phyloP scores from a whole-genome alignment of 2,888 invertebrate genomes.

The Thumatha senex region DNA sequence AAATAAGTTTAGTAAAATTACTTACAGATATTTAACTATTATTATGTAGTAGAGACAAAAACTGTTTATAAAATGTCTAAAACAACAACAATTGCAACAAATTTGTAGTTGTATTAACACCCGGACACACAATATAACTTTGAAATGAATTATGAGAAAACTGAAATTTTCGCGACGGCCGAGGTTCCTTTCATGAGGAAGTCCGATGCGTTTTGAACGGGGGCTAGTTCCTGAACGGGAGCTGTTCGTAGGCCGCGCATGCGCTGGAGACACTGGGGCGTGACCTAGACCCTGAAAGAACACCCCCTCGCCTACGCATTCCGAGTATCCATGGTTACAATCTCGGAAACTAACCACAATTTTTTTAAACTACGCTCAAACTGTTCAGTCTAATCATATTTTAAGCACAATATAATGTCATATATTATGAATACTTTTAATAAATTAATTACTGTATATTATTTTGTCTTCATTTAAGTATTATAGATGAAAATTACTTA shows the following conservation, averaged over 20 bases:
- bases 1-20: neutral
- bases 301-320: slow-evolving; percentile 74
- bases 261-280: slow-evolving; percentile 70
- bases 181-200: slow-evolving; percentile 51
- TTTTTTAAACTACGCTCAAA: slow-evolving; percentile 19
- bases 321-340: slow-evolving; percentile 65
- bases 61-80: neutral
- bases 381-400: neutral
- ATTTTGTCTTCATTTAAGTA: neutral
- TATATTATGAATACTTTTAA: neutral
- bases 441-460: neutral
- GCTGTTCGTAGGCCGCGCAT: slow-evolving; percentile 58
- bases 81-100: too few species aligned
- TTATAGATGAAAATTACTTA: slow-evolving; percentile 34
- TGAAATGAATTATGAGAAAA: slow-evolving; percentile 6
- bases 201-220: slow-evolving; percentile 58
- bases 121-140: neutral
- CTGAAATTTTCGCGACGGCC: slow-evolving; percentile 7
- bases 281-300: slow-evolving; percentile 83
- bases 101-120: neutral
- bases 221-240: slow-evolving; percentile 49
- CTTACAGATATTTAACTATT: neutral
- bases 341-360: slow-evolving; percentile 45
- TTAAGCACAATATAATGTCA: neutral
- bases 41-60: neutral